phyloP scores from a whole-genome alignment of 2,113 vertebrate genomes.

The Cichladusa arquata region DNA sequence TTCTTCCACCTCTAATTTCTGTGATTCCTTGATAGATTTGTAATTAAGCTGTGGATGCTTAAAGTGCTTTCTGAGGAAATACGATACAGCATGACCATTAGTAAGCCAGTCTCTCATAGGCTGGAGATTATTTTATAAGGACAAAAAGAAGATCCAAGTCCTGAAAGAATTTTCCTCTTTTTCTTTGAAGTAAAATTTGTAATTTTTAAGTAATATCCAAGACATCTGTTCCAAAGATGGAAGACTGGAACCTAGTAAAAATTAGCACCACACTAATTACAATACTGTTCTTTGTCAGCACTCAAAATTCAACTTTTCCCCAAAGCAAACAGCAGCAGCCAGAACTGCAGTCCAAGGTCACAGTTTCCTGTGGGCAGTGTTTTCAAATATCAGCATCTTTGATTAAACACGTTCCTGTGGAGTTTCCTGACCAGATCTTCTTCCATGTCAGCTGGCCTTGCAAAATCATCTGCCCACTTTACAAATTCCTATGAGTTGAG shows the following conservation, averaged over 20 bases:
- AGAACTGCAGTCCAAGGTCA: neutral
- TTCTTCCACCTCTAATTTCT: neutral
- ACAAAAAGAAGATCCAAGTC: neutral
- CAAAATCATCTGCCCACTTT: neutral
- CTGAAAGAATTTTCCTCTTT: neutral
- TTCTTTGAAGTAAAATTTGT: neutral
- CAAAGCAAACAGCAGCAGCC: neutral
- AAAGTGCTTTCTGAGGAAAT: conserved; percentile 14
- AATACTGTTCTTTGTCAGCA: neutral
- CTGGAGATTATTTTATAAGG: neutral
- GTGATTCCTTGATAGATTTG: neutral
- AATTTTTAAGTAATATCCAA: neutral
- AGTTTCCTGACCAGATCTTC: neutral
- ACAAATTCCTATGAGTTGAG: neutral
- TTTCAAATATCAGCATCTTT: neutral
- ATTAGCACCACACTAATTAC: neutral
- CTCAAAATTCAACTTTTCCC: neutral
- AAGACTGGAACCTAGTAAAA: neutral
- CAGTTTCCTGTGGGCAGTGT: neutral
- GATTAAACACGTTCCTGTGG: rapidly evolving
- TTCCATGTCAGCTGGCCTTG: neutral
- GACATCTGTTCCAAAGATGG: neutral
- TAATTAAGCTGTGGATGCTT: conserved; percentile 9
- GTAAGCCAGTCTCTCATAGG: neutral
- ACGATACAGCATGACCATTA: neutral